Evolutionary conservation across 2,888 invertebrate genomes (phyloP), one percentile per base, ranked within the genome.

Genomic region (Caenorhabditis sp.): DNA sequence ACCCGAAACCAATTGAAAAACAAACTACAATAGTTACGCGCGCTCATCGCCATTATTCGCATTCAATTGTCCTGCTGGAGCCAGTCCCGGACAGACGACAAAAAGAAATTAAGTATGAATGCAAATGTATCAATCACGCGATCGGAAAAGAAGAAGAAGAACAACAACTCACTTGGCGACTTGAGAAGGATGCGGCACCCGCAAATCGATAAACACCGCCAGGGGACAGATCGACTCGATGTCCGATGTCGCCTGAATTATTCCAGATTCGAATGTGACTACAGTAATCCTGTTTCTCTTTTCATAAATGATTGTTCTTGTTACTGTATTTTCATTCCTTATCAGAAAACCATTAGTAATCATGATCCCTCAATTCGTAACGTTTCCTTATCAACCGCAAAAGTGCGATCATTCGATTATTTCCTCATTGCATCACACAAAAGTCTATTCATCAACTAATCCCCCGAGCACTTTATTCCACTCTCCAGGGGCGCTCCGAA

Each of bases 181-280:
- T 41, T 79, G 61, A 11, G 70, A 41, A 20, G 85, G 63, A 66
- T 87, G 85, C 24, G 78, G 46, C 22, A 87, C 52, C 53, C 81
- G 77, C 37, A 84, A 77, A 77, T 87, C 87, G 50, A 87, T 71
- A 15, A 87, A 72, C 11, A 87, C 78, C n/a, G 83, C 65, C n/a
- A 80, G 53, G 2, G 87, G 86, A n/a, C 81, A 79, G 22, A 66
- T 58, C 32, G 76, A 71, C 35, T 83, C 78, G 26, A 86, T 48
- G n/a, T 78, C 79, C 22, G 75, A 65, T 27, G 56, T 53, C 6
- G 80, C 82, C 75, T 79, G 65, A 27, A 71, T 17, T 20, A n/a
- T 7, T 53, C 35, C n/a, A n/a, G n/a, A n/a, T n/a, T n/a, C n/a
- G n/a, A n/a, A n/a, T n/a, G n/a, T n/a, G n/a, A n/a, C n/a, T n/a